Conservation (phyloP, 1,140 invertebrate species). For the Caenorhabditis briggsae region DNA sequence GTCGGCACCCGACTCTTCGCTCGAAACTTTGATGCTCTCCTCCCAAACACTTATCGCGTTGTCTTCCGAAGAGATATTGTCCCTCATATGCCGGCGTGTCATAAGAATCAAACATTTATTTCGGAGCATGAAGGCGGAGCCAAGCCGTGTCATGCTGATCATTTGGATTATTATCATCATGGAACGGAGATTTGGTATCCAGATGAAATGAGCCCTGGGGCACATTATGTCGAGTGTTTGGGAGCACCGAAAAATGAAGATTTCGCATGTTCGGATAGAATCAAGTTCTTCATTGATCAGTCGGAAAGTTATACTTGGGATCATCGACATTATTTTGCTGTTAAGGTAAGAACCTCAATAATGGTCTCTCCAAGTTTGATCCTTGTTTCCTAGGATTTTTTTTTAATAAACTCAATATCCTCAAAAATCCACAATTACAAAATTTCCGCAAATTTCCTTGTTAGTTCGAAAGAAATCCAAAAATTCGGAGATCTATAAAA, state of each 20-base stretch:
- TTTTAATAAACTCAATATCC: too few species aligned
- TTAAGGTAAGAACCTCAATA: slow-evolving; percentile 23
- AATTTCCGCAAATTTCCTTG: too few species aligned
- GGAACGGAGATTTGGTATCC: slow-evolving; percentile 69
- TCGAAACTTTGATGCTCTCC: slow-evolving; percentile 63
- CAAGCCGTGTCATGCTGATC: slow-evolving; percentile 62
- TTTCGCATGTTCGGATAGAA: slow-evolving; percentile 65
- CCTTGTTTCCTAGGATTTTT: too few species aligned
- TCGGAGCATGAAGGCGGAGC: slow-evolving; percentile 51
- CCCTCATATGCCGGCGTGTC: slow-evolving; percentile 66
- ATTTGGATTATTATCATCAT: slow-evolving; percentile 65
- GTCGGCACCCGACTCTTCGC: slow-evolving; percentile 63
- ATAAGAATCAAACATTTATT: slow-evolving; percentile 51
- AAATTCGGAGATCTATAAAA: too few species aligned
- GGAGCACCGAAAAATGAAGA: slow-evolving; percentile 68
- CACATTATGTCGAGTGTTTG: slow-evolving; percentile 65
- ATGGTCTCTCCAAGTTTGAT: background rate
- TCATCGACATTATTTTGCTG: slow-evolving; percentile 65
- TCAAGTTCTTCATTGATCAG: slow-evolving; percentile 63
- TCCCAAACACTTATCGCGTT: slow-evolving; percentile 65
- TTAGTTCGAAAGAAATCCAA: too few species aligned
- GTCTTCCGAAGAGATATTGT: slow-evolving; percentile 67
- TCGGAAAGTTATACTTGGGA: slow-evolving; percentile 64
- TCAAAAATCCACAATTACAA: too few species aligned
- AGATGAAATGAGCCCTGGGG: slow-evolving; percentile 58